Conservation (phyloP, 1,140 invertebrate species). For the Alviniconcha marisindica region DNA sequence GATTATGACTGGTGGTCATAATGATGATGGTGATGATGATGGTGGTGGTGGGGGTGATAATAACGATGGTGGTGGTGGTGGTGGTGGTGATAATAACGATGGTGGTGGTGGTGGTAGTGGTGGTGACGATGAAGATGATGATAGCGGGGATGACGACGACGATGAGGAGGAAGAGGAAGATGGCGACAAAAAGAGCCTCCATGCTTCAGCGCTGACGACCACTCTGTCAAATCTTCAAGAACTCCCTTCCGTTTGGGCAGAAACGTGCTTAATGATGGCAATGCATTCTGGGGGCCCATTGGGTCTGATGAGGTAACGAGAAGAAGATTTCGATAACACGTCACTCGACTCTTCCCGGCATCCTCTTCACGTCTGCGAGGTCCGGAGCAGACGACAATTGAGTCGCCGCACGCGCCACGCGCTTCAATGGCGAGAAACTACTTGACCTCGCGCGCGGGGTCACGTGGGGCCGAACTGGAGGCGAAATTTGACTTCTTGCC, state of each 20-base stretch:
- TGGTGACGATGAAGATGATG: no score
- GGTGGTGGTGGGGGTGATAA: no score
- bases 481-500: conserved; percentile 34
- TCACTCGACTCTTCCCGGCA: conserved; percentile 27
- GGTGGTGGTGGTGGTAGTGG: no score
- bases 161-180: no score
- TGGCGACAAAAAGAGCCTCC: no score
- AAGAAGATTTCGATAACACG: conserved; percentile 32
- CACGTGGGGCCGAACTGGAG: conserved; percentile 18
- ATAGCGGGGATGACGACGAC: no score
- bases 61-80: no score
- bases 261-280: conserved; percentile 32
- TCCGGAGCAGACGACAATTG: conserved; percentile 39
- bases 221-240: no score
- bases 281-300: conserved; percentile 27
- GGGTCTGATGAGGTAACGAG: conserved; percentile 37
- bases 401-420: conserved; percentile 35
- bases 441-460: conserved; percentile 35
- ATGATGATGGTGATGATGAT: no score
- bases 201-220: no score
- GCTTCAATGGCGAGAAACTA: conserved; percentile 31
- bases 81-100: no score
- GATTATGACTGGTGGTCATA: no score
- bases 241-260: not conserved
- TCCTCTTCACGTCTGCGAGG: conserved; percentile 35